These are phyloP conservation scores for Pygocentrus nattereri DNA, from an alignment of 2,797 vertebrate species.

Conservation along the genomic window DNA sequence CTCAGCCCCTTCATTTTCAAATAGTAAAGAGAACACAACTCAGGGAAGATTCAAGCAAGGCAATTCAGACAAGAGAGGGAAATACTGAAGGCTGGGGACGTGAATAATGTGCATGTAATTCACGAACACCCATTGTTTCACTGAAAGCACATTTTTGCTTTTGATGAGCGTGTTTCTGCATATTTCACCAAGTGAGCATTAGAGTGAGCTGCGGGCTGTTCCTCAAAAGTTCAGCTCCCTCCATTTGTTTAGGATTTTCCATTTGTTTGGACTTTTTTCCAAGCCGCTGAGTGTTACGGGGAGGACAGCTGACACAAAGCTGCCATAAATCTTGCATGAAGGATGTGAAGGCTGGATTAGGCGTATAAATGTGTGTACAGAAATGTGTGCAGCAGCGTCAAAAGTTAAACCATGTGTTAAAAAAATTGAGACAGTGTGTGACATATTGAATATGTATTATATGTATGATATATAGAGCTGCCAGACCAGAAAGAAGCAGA, in stretches of 20 bases:
- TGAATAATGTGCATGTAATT: conserved; percentile 16
- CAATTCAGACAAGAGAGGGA: background rate
- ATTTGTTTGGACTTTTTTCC: background rate
- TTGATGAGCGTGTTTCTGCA: conserved; percentile 20
- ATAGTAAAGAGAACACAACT: background rate
- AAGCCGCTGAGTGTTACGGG: background rate
- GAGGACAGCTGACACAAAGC: conserved; percentile 12
- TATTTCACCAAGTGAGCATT: conserved; percentile 13
- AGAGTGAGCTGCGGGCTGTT: background rate
- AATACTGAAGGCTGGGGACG: background rate
- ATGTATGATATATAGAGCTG: background rate
- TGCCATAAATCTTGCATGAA: conserved; percentile 12
- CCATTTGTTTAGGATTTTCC: conserved; percentile 1
- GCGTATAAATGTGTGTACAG: conserved; percentile 5
- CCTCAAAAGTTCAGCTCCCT: conserved; percentile 3
- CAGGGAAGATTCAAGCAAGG: background rate
- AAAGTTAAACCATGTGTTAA: conserved; percentile 1
- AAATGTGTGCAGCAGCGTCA: background rate
- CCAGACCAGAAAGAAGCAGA: too few species aligned
- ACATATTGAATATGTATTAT: background rate
- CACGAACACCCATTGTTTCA: conserved; percentile 1
- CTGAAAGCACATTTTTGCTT: conserved; percentile 14
- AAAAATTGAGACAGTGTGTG: background rate
- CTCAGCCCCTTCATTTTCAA: background rate
- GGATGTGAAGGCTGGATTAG: background rate